Conservation (phyloP, 2,888 invertebrate genomes). For the Cryptus armator region DNA sequence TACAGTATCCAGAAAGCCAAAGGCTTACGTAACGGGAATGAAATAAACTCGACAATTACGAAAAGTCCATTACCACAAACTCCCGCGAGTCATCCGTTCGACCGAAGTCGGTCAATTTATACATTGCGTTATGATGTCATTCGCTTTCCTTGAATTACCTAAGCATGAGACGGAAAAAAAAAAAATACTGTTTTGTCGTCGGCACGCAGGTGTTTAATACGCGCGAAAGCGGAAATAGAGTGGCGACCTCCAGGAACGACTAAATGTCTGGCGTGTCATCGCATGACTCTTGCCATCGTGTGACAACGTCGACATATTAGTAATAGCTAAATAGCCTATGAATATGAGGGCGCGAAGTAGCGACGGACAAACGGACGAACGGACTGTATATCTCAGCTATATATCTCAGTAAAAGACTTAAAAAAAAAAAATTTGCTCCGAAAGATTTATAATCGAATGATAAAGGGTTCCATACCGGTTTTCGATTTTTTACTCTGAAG, state of each 20-base stretch:
- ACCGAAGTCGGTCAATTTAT: not conserved
- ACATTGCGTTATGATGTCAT: not conserved
- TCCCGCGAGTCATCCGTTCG: not conserved
- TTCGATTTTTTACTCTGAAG: too few species aligned
- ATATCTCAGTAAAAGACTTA: too few species aligned
- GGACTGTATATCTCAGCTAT: not conserved
- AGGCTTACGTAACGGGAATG: too few species aligned
- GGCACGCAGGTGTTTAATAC: constrained; percentile 1
- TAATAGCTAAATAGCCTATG: not conserved
- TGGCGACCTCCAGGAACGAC: not conserved
- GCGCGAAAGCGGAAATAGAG: not conserved
- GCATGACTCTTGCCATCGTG: not conserved
- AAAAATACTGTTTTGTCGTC: not conserved
- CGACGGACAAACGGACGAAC: not conserved
- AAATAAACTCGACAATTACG: not conserved
- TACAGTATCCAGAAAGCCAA: too few species aligned
- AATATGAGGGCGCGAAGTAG: not conserved
- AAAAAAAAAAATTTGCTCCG: too few species aligned
- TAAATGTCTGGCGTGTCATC: not conserved
- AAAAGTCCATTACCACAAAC: not conserved
- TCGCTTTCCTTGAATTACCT: not conserved
- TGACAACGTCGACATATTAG: not conserved
- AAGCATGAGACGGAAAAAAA: not conserved
- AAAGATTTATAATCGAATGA: too few species aligned
- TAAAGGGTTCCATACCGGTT: too few species aligned